Evolutionary conservation across 2,797 vertebrate species (phyloP), one percentile per base, ranked within the genome.

Genomic region (Scomberomorus guttatus): DNA sequence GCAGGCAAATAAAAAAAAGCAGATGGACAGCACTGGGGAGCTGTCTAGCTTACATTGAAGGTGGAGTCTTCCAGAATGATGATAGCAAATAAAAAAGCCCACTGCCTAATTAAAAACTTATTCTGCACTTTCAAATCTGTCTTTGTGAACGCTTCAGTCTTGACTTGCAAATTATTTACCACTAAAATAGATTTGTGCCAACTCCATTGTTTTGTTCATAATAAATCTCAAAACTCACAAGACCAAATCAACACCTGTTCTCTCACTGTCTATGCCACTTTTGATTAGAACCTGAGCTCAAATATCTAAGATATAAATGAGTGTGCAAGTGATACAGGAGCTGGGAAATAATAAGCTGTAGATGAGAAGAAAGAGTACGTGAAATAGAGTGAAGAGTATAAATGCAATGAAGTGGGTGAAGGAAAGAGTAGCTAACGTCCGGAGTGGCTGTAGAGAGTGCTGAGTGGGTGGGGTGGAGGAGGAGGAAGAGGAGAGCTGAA

Each of bases 401-500:
- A 76, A 72, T 81, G 84, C 42, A 1, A 52, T 84, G 63, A 90
- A 90, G 81, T 73, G 84, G 80, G 87, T 89, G 79, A 92, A 78
- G 58, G 65, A 90, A 84, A 91, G 84, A 80, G 81, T 51, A 86
- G 83, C 79, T 74, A 87, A 86, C 75, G 82, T 92, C 91, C 81
- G 73, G 80, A 89, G 87, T 75, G 88, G 82, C 80, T 89, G 86
- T 84, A 80, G 83, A 87, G 87, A 92, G 88, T 70, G 88, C 85
- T 86, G 89, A 92, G 93, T 93, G 92, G 89, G 92, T 82, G 88
- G 87, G 88, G 85, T 84, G 87, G 81, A 54, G 79, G 89, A 58
- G 78, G 81, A 76, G 82, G 83, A 87, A 75, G 88, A 88, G 79
- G 63, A 71, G 70, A 87, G 83, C 80, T 66, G 84, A 84, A 84